These are phyloP conservation scores for Exaiptasia diaphana DNA, from an alignment of 64 coral and sea anemone genomes.

Conservation along the genomic window DNA sequence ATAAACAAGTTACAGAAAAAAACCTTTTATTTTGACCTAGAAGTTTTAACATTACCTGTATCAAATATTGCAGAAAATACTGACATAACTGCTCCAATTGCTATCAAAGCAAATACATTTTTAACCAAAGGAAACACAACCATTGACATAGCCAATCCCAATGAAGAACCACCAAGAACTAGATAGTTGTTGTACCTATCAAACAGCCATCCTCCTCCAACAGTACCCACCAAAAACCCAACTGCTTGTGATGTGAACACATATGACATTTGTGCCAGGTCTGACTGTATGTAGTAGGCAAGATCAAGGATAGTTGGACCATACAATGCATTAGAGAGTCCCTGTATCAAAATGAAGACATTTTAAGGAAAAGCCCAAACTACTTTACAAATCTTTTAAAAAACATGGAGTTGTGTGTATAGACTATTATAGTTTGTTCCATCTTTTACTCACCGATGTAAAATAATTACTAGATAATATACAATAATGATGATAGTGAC, in stretches of 20 bases:
- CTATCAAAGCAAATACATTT: conserved; percentile 35
- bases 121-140: conserved; percentile 43
- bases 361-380: no score
- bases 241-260: conserved; percentile 68
- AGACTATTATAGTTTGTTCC: no score
- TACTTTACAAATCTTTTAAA: no score
- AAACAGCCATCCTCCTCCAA: conserved; percentile 71
- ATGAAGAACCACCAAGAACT: conserved; percentile 57
- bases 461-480: no score
- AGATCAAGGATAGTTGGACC: conserved; percentile 84
- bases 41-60: conserved; percentile 73
- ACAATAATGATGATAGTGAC: no score
- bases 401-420: no score
- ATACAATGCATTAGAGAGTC: conserved; percentile 58
- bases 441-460: no score
- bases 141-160: conserved; percentile 53
- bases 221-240: conserved; percentile 66
- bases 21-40: no score
- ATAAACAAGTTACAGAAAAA: no score
- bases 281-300: not conserved
- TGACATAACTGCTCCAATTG: conserved; percentile 36
- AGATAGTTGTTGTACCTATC: conserved; percentile 71
- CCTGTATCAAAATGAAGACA: no score
- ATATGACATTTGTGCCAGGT: conserved; percentile 62
- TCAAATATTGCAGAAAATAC: conserved; percentile 53